Conservation (phyloP, 2,113 vertebrate species). For the Sinocyclocheilus maitianheensis region DNA sequence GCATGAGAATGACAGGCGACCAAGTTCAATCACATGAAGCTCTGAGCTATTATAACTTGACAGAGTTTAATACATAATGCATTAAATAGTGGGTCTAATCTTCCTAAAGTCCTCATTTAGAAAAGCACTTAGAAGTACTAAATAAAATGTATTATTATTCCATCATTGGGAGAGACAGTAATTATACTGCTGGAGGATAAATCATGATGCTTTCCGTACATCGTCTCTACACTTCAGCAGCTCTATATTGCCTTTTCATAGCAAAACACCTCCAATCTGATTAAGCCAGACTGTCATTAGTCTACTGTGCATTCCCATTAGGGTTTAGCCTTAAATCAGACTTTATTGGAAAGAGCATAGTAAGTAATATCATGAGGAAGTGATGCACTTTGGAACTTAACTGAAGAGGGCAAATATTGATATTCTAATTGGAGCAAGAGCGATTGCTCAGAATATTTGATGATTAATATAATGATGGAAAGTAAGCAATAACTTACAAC, state of each 20-base stretch:
- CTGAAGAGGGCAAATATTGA: background rate
- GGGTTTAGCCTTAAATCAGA: conserved; percentile 21
- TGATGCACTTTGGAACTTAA: background rate
- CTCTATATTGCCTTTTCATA: conserved; percentile 21
- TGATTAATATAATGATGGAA: background rate
- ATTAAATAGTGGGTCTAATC: conserved; percentile 29
- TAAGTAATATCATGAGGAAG: background rate
- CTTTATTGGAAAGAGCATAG: conserved; percentile 2
- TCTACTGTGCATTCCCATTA: conserved; percentile 14
- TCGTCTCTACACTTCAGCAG: conserved; percentile 19
- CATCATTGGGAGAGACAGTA: conserved; percentile 20
- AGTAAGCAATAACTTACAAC: too few species aligned
- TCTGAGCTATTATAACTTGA: background rate
- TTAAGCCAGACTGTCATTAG: conserved; percentile 12
- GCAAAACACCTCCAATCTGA: background rate
- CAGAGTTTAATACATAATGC: conserved; percentile 15
- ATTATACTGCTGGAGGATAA: conserved; percentile 22
- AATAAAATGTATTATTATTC: conserved; percentile 37
- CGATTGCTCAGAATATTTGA: background rate
- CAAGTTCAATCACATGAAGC: conserved; percentile 11
- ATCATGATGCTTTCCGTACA: conserved; percentile 12
- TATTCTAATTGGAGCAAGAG: background rate
- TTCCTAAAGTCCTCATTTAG: background rate
- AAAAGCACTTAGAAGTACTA: conserved; percentile 31
- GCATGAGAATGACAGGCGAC: background rate